Conservation (phyloP, 2,797 vertebrate genomes). For the Diceros bicornis region DNA sequence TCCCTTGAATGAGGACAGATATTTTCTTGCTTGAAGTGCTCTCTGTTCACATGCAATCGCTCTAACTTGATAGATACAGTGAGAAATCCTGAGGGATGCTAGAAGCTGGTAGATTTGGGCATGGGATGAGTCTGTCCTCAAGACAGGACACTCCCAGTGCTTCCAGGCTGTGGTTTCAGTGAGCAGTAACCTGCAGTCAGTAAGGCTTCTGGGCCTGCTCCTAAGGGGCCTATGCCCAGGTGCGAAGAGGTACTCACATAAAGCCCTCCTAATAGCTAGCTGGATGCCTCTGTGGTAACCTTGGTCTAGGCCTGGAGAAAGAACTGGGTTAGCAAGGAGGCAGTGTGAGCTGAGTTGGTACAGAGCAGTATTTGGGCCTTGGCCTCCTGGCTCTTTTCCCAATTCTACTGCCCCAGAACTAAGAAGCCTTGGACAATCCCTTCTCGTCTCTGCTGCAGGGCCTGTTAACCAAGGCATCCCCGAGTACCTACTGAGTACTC, state of each 20-base stretch:
- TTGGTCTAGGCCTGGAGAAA: not conserved
- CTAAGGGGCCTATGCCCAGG: not conserved
- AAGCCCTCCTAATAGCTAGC: not conserved
- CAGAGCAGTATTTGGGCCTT: no score
- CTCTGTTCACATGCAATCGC: not conserved
- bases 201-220: not conserved
- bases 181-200: not conserved
- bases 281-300: not conserved
- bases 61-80: not conserved
- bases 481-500: not conserved
- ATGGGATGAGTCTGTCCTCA: conserved; percentile 6
- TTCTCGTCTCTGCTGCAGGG: not conserved
- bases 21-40: not conserved
- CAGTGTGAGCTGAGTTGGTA: not conserved
- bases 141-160: not conserved
- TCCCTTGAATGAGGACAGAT: not conserved
- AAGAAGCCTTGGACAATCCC: not conserved
- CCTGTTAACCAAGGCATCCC: not conserved
- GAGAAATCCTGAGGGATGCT: not conserved
- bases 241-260: not conserved
- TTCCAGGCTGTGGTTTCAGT: not conserved
- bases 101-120: not conserved
- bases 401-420: not conserved
- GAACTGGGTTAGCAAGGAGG: not conserved
- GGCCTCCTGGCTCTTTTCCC: not conserved